Percentiles rank a stretch among this genome's conserved stretches.
phyloP scores from a whole-genome alignment of 2,113 vertebrate genomes.

The Brachirus orientalis region DNA sequence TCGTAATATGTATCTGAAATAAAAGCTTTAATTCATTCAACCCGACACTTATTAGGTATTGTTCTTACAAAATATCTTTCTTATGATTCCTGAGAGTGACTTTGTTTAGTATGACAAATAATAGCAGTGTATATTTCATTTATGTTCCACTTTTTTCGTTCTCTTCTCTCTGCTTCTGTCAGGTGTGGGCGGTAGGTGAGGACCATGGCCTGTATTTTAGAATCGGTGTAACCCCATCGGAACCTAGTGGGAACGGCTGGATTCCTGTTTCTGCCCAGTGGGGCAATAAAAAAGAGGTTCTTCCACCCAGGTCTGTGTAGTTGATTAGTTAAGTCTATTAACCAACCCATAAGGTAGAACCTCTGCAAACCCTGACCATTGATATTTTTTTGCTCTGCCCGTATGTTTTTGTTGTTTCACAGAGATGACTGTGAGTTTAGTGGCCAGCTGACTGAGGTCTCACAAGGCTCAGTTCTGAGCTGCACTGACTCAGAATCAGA shows the following conservation, averaged over 20 bases:
- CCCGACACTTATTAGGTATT: too few relatives aligned
- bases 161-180: not conserved
- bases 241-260: conserved; percentile 94
- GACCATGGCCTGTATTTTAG: conserved; percentile 93
- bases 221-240: conserved; percentile 89
- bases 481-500: conserved; percentile 84
- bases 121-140: not conserved
- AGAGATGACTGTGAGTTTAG: conserved; percentile 88
- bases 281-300: conserved; percentile 78
- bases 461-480: conserved; percentile 78
- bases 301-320: conserved; percentile 41
- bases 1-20: conserved; percentile 8
- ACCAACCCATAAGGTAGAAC: not conserved
- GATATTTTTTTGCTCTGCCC: not conserved
- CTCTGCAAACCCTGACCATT: not conserved
- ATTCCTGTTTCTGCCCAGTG: conserved; percentile 85
- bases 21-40: not conserved
- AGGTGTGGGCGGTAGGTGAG: conserved; percentile 94
- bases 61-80: too few relatives aligned
- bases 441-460: conserved; percentile 84
- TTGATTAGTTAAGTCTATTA: not conserved
- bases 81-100: too few relatives aligned
- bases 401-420: too few relatives aligned
- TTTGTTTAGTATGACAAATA: too few relatives aligned
- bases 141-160: not conserved